Base-by-base conservation (phyloP, 2,113 vertebrate genomes). In the Oreochromis spilurus region DNA sequence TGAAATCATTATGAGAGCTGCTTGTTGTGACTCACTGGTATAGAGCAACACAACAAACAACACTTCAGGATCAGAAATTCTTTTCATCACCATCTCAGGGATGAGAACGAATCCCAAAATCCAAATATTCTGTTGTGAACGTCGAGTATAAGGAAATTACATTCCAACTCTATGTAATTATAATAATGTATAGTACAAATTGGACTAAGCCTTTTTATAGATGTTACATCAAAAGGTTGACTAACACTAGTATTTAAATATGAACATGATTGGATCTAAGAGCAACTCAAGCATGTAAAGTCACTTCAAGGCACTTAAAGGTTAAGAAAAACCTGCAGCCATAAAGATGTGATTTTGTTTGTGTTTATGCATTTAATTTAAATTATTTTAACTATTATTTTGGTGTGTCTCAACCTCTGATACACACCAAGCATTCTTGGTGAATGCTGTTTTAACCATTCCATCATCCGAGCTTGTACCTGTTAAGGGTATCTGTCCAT, bases 121-220 rank as follows among this genome's bases (percentile, higher is more conserved):
- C 65, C 84, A 80, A 84, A 84, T 91, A 55, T 91, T 89, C 82
- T 87, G 72, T 8, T 70, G 70, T 67, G 3, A 86, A 78, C 31
- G 19, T 70, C 45, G 50, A 86, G 88, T 89, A 89, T 8, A 36
- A 52, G 31, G 21, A 82, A 81, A 91, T 86, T 84, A 90, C 72
- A 87, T 43, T 1, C 75, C 38, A 67, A 17, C n/a, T 16, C 50
- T 4, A 7, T 29, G 81, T 53, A n/a, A 4, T 50, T 75, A 0
- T 9, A 7, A 45, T 78, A 62, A 4, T 50, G 81, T 53, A 34
- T 77, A 77, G 26, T 45, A 48, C 31, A 40, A 84, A 78, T 43
- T 17, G 52, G 77, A 86, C 26, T 4, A 80, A 26, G 8, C 3
- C 1, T 65, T 83, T 81, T 52, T 50, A 40, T 75, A 82, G 45